Conservation (phyloP, 92 coral and sea anemone species). For the Diadumene lineata region DNA sequence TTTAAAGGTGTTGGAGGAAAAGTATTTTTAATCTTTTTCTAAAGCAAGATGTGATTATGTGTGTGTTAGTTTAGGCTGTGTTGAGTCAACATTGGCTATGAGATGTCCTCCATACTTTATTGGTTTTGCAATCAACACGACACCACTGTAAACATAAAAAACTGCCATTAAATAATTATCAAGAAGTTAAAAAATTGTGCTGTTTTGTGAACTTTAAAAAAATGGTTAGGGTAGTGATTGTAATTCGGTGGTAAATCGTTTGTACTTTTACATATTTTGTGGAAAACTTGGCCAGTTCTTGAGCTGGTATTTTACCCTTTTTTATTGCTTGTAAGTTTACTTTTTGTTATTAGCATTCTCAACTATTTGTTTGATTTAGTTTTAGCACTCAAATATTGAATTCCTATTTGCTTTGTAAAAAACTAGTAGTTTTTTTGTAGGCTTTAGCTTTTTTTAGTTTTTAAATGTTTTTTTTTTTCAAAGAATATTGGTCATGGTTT, state of each 20-base stretch:
- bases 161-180: slow-evolving; percentile 17
- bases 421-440: too few relatives aligned
- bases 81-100: background rate
- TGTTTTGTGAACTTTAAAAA: background rate
- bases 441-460: too few relatives aligned
- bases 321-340: background rate
- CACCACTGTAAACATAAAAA: slow-evolving; percentile 6
- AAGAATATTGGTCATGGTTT: too few relatives aligned
- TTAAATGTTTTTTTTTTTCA: too few relatives aligned
- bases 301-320: too few relatives aligned
- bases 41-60: background rate
- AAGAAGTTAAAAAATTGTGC: slow-evolving; percentile 11
- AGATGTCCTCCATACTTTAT: background rate
- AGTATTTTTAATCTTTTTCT: background rate
- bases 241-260: background rate
- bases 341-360: background rate
- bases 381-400: background rate
- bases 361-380: background rate
- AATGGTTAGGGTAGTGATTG: background rate
- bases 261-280: background rate
- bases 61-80: background rate
- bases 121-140: slow-evolving; percentile 25
- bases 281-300: background rate
- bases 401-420: background rate
- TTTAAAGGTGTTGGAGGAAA: background rate